Conservation (phyloP, 1,140 invertebrate genomes). For the Pissodes strobi region DNA sequence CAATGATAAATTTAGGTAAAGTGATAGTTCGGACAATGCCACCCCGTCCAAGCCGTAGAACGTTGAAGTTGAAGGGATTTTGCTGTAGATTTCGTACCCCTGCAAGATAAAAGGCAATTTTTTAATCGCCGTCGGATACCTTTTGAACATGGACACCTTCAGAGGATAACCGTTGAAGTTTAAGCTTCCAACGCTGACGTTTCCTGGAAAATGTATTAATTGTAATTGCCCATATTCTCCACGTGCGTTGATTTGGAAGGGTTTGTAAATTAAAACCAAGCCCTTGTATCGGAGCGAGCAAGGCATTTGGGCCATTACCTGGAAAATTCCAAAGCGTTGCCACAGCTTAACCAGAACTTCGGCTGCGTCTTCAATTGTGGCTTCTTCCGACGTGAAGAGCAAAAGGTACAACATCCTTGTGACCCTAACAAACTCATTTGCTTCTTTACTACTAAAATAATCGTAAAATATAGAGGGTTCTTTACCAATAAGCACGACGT, state of each 20-base stretch:
- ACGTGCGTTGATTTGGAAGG: constrained; percentile 9
- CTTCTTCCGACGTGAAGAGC: neutral
- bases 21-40: constrained; percentile 5
- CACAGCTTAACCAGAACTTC: neutral
- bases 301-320: constrained; percentile 12
- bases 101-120: neutral
- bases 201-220: neutral
- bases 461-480: neutral
- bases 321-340: constrained; percentile 6
- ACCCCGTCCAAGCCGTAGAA: constrained; percentile 29
- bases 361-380: neutral
- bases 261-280: constrained; percentile 16
- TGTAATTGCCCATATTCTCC: neutral
- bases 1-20: constrained; percentile 21
- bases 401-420: neutral
- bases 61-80: neutral
- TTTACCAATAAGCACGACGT: no score
- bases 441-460: neutral
- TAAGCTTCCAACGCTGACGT: neutral
- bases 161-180: constrained; percentile 16
- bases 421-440: neutral
- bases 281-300: neutral
- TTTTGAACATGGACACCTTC: constrained; percentile 30
- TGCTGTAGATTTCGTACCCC: constrained; percentile 11
- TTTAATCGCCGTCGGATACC: constrained; percentile 13